Percentiles rank a stretch among this genome's conserved stretches.
Conservation (phyloP, 2,797 vertebrate genomes). For the Eospalax fontanierii region DNA sequence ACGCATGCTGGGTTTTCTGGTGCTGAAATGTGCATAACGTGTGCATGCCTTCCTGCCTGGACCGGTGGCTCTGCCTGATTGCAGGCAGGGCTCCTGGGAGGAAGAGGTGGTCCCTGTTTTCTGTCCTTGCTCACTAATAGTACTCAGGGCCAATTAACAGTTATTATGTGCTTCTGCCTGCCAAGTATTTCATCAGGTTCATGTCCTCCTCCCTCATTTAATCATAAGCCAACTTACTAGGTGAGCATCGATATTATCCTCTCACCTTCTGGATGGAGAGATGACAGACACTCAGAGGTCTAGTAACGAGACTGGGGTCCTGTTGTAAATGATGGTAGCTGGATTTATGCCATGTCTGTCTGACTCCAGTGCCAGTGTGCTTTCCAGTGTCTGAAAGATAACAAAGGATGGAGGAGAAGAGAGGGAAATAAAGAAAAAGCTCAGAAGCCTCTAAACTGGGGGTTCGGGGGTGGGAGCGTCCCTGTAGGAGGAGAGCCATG, state of each 20-base stretch:
- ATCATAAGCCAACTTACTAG: neutral
- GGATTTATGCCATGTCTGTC: neutral
- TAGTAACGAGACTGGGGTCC: neutral
- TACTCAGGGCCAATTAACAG: slow-evolving; percentile 11
- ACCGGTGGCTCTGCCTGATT: slow-evolving; percentile 54
- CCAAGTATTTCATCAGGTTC: slow-evolving; percentile 58
- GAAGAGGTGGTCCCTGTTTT: slow-evolving; percentile 69
- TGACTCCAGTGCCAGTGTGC: neutral
- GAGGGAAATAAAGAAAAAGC: neutral
- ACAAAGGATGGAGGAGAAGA: neutral
- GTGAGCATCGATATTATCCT: neutral
- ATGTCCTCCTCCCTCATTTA: neutral
- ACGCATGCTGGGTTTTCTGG: neutral
- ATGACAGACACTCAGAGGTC: neutral
- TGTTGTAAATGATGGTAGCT: neutral
- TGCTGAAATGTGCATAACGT: slow-evolving; percentile 50
- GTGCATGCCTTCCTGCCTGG: slow-evolving; percentile 63
- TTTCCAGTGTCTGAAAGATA: neutral
- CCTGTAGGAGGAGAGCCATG: neutral
- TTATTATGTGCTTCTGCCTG: neutral
- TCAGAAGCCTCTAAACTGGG: neutral
- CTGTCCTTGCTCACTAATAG: slow-evolving; percentile 30
- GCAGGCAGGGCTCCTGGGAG: slow-evolving; percentile 67
- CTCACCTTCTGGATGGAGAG: neutral
- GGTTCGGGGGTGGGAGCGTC: neutral